Evolutionary conservation across 1,140 invertebrate species (phyloP).

Genomic region (Diploscapter pachys): DNA sequence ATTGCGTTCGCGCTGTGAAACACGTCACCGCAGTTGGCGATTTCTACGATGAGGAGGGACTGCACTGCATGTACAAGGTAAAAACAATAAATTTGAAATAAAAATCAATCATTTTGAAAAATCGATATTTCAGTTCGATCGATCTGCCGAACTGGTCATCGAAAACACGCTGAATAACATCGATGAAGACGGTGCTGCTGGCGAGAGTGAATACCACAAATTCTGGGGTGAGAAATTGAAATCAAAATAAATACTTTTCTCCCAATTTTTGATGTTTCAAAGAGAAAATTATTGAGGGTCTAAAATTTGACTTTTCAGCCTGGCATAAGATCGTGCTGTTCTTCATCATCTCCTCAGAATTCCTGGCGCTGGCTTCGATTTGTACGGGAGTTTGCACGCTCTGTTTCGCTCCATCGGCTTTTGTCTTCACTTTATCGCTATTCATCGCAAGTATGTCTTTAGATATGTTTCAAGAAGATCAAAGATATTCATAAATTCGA

Average conservation of each 20-base stretch:
- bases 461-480: too few species aligned
- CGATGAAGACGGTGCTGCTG: conserved; percentile 57
- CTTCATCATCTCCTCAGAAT: conserved; percentile 54
- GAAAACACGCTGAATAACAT: conserved; percentile 56
- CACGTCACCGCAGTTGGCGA: conserved; percentile 58
- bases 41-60: conserved; percentile 57
- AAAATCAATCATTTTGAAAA: neutral
- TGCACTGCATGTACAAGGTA: conserved; percentile 57
- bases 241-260: neutral
- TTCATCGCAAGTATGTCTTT: conserved; percentile 50
- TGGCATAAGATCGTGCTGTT: conserved; percentile 57
- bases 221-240: conserved; percentile 47
- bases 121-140: conserved; percentile 43
- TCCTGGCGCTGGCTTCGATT: conserved; percentile 54
- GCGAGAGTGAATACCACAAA: conserved; percentile 54
- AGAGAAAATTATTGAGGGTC: too few species aligned
- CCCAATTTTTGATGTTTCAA: too few species aligned
- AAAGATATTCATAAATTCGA: too few species aligned
- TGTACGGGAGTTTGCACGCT: conserved; percentile 57
- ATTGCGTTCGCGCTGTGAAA: conserved; percentile 56
- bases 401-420: conserved; percentile 53
- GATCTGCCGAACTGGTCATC: conserved; percentile 55
- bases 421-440: conserved; percentile 54
- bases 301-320: conserved; percentile 35
- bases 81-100: neutral